Evolutionary conservation across 2,113 vertebrate species (phyloP), one percentile per base, ranked within the genome.

Genomic region (Blennius ocellaris): DNA sequence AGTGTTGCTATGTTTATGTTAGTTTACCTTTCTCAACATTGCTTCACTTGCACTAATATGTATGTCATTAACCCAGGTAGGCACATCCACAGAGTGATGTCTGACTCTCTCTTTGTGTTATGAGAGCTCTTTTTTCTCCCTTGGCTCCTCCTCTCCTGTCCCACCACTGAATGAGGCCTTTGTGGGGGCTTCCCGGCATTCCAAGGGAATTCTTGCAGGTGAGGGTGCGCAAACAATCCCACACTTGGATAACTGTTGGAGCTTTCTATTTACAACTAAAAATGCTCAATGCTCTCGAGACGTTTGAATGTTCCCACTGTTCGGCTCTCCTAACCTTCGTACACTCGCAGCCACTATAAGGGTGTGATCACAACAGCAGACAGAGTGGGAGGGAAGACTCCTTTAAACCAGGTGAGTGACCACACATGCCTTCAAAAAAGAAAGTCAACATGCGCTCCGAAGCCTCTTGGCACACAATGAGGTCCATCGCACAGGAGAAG

Each of bases 131-230:
- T 4, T 37, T 80, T 57, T 73, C 80, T 84, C 50, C 17, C 70
- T 12, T 76, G 61, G 52, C 87, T 84, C 84, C 87, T 80, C 89
- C 86, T 69, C 53, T 44, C 11, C 51, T 79, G 58, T 21, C 57
- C 61, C 8, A 58, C 73, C 64, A 64, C 36, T 85, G 84, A 93
- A 89, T 88, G 80, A 81, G 76, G 67, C 87, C 87, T 90, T 93
- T 92, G 90, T 92, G 79, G 78, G 70, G 74, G 68, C 44, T 89
- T 80, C 69, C 62, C 39, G 37, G 88, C 82, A 88, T 91, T 89
- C 88, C 88, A 79, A 49, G 67, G 51, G 81, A 87, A 84, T 82
- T 83, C 54, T 81, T 77, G 69, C 88, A 91, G 88, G 88, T 92
- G 81, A 89, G 73, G 74, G 80, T 87, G 67, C 8, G 49, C 56